A percentile compares a stretch with the other conserved stretches of the same genome.
Evolutionary conservation across 30 jellyfish, hydroid and myxozoan genomes (phyloP).

Genomic region (Aurelia sp.): DNA sequence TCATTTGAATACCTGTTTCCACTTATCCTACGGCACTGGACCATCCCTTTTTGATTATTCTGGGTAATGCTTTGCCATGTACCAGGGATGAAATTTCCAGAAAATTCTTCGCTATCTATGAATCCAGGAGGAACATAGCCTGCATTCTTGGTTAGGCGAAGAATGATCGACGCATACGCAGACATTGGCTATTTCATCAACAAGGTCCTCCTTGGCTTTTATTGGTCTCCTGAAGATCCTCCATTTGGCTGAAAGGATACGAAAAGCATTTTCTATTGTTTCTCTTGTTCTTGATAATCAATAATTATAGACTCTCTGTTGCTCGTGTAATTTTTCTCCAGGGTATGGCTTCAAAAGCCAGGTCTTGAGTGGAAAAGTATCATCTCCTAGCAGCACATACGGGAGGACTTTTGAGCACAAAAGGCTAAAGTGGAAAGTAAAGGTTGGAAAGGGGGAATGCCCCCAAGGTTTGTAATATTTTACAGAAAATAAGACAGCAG

Average conservation of each 20-base stretch:
- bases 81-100: constrained; percentile 19
- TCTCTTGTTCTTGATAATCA: constrained; percentile 13
- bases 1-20: constrained; percentile 18
- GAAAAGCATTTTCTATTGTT: constrained; percentile 25
- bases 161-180: too few species aligned
- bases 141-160: constrained; percentile 23
- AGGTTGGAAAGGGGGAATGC: too few species aligned
- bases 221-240: constrained; percentile 30
- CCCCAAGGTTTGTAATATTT: too few species aligned
- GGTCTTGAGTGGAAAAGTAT: constrained; percentile 3
- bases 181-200: constrained; percentile 13
- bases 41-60: constrained; percentile 17
- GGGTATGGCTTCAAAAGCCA: constrained; percentile 8
- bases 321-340: constrained; percentile 2
- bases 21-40: constrained; percentile 14
- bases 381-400: constrained; percentile 13
- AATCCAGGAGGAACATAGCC: constrained; percentile 30
- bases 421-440: too few species aligned
- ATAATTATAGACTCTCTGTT: constrained; percentile 9
- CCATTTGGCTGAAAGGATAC: constrained; percentile 3
- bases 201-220: constrained; percentile 6
- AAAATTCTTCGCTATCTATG: constrained; percentile 3
- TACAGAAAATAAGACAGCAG: too few species aligned
- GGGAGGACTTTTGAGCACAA: constrained; percentile 7
- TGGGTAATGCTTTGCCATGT: constrained; percentile 39